These are phyloP conservation scores for Yponomeuta cagnagella DNA, from an alignment of 2,888 invertebrate species.

Conservation along the genomic window DNA sequence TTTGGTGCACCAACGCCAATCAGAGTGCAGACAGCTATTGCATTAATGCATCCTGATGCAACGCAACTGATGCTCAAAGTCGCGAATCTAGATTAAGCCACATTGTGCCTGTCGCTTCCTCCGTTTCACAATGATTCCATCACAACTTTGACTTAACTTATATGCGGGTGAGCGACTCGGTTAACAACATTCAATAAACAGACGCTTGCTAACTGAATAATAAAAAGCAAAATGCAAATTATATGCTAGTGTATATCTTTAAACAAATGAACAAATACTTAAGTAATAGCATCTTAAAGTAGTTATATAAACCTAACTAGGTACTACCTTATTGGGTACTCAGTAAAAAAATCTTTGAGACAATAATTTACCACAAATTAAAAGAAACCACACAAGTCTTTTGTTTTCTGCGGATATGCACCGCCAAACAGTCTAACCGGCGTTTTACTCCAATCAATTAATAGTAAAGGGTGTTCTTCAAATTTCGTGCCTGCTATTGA, in stretches of 20 bases:
- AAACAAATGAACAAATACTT: too few relatives aligned
- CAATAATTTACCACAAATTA: conserved; percentile 24
- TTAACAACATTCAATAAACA: too few relatives aligned
- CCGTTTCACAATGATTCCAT: not conserved
- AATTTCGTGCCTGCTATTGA: conserved; percentile 43
- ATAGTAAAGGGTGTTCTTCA: conserved; percentile 41
- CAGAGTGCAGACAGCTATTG: conserved; percentile 26
- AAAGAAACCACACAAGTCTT: conserved; percentile 77
- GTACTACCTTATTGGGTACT: not conserved
- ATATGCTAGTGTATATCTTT: too few relatives aligned
- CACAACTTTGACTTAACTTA: not conserved
- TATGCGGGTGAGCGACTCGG: too few relatives aligned
- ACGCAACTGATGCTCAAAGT: conserved; percentile 19
- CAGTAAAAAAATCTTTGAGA: too few relatives aligned
- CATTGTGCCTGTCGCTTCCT: not conserved
- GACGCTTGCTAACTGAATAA: too few relatives aligned
- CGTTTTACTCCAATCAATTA: conserved; percentile 80
- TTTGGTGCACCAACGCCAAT: conserved; percentile 23
- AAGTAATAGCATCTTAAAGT: too few relatives aligned
- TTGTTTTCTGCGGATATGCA: conserved; percentile 75
- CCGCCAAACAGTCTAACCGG: conserved; percentile 81
- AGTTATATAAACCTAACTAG: not conserved
- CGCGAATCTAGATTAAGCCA: conserved; percentile 3
- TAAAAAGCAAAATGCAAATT: too few relatives aligned
- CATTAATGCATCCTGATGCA: conserved; percentile 19